Evolutionary conservation across 2,888 invertebrate genomes (phyloP).

Genomic region (Drosophila limbata): DNA sequence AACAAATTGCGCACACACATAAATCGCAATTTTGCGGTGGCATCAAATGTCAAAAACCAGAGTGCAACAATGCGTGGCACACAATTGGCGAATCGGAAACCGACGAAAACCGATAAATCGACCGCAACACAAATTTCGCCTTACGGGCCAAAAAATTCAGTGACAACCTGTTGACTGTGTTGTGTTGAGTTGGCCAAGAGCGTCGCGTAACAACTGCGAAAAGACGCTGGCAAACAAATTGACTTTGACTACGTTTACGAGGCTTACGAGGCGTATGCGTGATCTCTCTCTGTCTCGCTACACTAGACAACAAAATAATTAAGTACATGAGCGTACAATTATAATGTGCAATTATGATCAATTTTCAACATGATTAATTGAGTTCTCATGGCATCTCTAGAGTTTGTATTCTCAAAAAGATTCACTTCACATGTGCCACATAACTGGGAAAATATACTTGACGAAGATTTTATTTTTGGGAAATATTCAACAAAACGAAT

Average conservation of each 20-base stretch:
- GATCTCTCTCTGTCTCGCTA: constrained; percentile 23
- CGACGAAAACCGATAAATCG: constrained; percentile 23
- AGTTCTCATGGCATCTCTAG: constrained; percentile 14
- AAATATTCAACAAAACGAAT: background rate
- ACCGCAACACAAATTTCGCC: constrained; percentile 28
- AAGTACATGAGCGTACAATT: constrained; percentile 16
- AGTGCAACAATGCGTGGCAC: constrained; percentile 11
- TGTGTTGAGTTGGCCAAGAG: constrained; percentile 54
- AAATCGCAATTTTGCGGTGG: constrained; percentile 20
- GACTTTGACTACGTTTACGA: constrained; percentile 44
- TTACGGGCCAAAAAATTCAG: constrained; percentile 1
- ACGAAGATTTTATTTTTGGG: background rate
- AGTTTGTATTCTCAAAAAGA: background rate
- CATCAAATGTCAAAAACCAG: constrained; percentile 30
- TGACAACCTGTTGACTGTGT: constrained; percentile 56
- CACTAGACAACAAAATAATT: constrained; percentile 54
- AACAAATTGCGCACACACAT: constrained; percentile 17
- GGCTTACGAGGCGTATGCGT: constrained; percentile 68
- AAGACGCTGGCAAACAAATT: constrained; percentile 25
- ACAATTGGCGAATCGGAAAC: constrained; percentile 17
- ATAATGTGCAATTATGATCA: constrained; percentile 34
- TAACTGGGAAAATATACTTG: constrained; percentile 36
- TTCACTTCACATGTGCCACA: constrained; percentile 48
- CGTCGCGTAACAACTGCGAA: constrained; percentile 60
- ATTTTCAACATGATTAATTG: constrained; percentile 27